These are phyloP conservation scores for Cynopterus brachyotis DNA, from an alignment of 2,113 vertebrate species.

Conservation along the genomic window DNA sequence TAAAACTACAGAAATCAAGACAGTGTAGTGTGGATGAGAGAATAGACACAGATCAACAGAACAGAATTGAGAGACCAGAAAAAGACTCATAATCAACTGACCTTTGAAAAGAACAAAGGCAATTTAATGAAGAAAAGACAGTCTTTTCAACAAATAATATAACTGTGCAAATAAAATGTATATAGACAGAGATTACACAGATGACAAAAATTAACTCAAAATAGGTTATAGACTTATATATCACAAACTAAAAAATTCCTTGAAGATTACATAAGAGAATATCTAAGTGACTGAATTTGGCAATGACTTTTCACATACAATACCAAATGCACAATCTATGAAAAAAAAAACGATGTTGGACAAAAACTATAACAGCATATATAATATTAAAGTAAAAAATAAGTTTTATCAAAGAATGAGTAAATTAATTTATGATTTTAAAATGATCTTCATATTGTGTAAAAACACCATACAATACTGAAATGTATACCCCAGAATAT, in stretches of 20 bases:
- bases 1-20: not conserved
- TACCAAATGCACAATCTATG: not conserved
- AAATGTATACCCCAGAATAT: not conserved
- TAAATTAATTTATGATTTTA: not conserved
- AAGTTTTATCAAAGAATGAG: not conserved
- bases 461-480: not conserved
- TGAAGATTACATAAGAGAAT: not conserved
- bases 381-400: constrained; percentile 14
- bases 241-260: not conserved
- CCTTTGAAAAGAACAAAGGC: not conserved
- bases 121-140: not conserved
- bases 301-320: not conserved
- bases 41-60: not conserved
- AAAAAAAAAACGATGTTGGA: not conserved
- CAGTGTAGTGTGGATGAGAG: not conserved
- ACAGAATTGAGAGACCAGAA: not conserved
- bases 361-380: not conserved
- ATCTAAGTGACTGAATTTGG: not conserved
- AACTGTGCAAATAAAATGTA: not conserved
- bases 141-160: not conserved
- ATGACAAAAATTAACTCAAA: not conserved
- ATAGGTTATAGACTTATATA: not conserved
- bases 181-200: not conserved
- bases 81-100: not conserved
- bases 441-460: not conserved